Evolutionary conservation across 2,113 vertebrate genomes (phyloP).

Genomic region (Irena cyanogastra): DNA sequence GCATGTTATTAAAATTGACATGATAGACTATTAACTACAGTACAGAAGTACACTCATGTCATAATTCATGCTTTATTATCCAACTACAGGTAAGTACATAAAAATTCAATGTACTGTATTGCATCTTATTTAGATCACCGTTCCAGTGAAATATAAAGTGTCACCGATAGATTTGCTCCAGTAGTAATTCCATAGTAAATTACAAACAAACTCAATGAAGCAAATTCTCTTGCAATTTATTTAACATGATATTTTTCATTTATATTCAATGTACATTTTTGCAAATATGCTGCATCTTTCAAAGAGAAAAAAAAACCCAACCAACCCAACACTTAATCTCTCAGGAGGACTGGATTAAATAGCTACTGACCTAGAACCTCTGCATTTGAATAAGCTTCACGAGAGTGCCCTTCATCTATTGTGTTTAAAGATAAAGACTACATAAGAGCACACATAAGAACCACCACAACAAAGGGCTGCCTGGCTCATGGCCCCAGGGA

Average conservation of each 20-base stretch:
- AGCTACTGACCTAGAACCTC: neutral
- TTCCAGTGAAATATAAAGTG: slow-evolving; percentile 23
- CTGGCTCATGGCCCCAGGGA: neutral
- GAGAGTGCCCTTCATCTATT: neutral
- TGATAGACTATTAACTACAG: slow-evolving; percentile 14
- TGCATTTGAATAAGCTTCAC: neutral
- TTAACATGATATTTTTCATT: neutral
- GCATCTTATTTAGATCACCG: neutral
- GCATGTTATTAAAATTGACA: slow-evolving; percentile 36
- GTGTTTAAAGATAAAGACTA: neutral
- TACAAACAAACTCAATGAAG: slow-evolving; percentile 4
- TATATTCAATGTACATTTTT: slow-evolving; percentile 2
- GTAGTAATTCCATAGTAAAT: neutral
- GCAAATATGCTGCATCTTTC: neutral
- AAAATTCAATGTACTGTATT: slow-evolving; percentile 25
- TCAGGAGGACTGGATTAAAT: neutral
- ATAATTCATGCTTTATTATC: slow-evolving; percentile 39
- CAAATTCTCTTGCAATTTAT: slow-evolving; percentile 22
- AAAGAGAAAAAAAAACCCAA: neutral
- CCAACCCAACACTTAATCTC: neutral
- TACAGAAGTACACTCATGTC: neutral
- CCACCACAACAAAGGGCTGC: neutral
- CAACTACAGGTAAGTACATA: slow-evolving; percentile 43
- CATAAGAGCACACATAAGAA: neutral
- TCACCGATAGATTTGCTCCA: neutral